Percentiles rank a stretch among this genome's conserved stretches.
Evolutionary conservation across 2,113 vertebrate species (phyloP).

Genomic region (Diphyllodes magnificus): DNA sequence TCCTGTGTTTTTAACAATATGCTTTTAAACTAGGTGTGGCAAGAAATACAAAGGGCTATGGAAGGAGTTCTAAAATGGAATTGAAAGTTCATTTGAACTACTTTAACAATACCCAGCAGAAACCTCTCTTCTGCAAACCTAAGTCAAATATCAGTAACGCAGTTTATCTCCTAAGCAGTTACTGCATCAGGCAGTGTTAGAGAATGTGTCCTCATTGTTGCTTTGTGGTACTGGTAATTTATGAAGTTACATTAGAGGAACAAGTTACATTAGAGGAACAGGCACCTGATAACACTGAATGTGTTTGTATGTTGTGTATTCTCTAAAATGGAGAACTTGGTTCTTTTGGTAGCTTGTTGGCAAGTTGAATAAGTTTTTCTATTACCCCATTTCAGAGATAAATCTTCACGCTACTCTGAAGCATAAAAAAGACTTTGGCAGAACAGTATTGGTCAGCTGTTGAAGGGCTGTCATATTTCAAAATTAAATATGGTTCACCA

Average conservation of each 20-base stretch:
- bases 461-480: conserved; percentile 18
- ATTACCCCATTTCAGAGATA: background rate
- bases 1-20: background rate
- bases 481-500: conserved; percentile 63
- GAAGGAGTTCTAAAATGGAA: background rate
- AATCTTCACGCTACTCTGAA: background rate
- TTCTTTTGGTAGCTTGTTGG: background rate
- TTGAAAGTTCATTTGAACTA: background rate
- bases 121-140: background rate
- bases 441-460: background rate
- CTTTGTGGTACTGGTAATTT: background rate
- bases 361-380: background rate
- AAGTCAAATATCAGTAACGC: background rate
- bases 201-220: background rate
- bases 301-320: background rate
- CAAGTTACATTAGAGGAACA: background rate
- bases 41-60: background rate
- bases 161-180: background rate
- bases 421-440: background rate
- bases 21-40: background rate
- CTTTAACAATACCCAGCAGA: background rate
- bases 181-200: background rate
- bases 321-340: background rate
- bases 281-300: background rate
- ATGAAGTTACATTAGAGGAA: background rate